A percentile compares a stretch with the other conserved stretches of the same genome.
These are phyloP conservation scores for Pediacus dermestoides DNA, from an alignment of 2,888 invertebrate genomes.

Conservation along the genomic window DNA sequence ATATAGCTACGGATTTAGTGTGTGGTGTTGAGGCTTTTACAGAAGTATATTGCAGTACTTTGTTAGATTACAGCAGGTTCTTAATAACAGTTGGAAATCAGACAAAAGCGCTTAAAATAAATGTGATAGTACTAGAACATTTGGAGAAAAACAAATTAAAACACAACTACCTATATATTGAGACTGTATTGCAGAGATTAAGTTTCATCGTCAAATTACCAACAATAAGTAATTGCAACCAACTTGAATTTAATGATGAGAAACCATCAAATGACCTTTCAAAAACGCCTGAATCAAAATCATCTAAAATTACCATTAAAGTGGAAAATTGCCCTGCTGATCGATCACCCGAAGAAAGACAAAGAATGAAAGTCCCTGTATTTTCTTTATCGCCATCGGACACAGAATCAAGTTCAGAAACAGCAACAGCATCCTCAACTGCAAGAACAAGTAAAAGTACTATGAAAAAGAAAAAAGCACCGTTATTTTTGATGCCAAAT, in stretches of 20 bases:
- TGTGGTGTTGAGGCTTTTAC: constrained; percentile 22
- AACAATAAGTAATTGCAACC: too few relatives aligned
- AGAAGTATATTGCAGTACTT: constrained; percentile 22
- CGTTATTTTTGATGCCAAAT: too few relatives aligned
- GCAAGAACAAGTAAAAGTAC: too few relatives aligned
- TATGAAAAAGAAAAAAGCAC: too few relatives aligned
- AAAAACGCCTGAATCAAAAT: constrained; percentile 23
- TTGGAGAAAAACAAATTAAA: constrained; percentile 22
- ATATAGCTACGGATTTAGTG: constrained; percentile 17
- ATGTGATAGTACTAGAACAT: constrained; percentile 24
- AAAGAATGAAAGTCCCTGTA: constrained; percentile 17
- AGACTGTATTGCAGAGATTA: constrained; percentile 29
- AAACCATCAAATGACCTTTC: constrained; percentile 4
- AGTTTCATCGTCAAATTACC: constrained; percentile 21
- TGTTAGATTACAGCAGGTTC: constrained; percentile 31
- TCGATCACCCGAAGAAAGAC: constrained; percentile 12
- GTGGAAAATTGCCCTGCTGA: constrained; percentile 10
- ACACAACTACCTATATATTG: constrained; percentile 30
- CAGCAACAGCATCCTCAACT: too few relatives aligned
- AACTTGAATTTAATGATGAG: too few relatives aligned
- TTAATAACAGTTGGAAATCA: constrained; percentile 20
- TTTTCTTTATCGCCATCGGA: too few relatives aligned
- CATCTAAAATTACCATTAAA: constrained; percentile 16
- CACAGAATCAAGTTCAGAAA: too few relatives aligned
- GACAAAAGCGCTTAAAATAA: constrained; percentile 24